phyloP scores from a whole-genome alignment of 1,140 invertebrate species.

The Brachionus manjavacas region DNA sequence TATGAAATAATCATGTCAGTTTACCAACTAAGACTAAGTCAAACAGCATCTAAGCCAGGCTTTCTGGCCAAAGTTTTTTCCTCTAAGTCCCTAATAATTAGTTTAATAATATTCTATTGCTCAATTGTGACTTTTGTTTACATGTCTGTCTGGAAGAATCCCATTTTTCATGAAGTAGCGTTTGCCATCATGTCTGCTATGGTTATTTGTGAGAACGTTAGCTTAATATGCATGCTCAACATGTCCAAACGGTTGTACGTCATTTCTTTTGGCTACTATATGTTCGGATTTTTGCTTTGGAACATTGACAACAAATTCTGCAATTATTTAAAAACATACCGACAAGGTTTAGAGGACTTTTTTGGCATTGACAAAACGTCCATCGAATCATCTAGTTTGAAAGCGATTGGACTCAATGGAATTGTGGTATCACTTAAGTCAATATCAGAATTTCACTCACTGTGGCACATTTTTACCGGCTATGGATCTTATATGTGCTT shows the following conservation, averaged over 20 bases:
- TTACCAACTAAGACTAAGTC: neutral
- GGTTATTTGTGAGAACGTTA: slow-evolving; percentile 18
- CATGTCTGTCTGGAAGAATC: slow-evolving; percentile 44
- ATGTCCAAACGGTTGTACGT: neutral
- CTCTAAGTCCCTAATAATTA: neutral
- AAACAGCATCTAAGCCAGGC: neutral
- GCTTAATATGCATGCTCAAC: neutral
- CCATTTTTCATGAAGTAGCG: slow-evolving; percentile 45
- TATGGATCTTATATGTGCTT: slow-evolving; percentile 48
- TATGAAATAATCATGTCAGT: slow-evolving; percentile 48
- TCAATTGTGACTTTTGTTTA: slow-evolving; percentile 42
- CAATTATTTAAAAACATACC: slow-evolving; percentile 50
- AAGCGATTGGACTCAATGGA: neutral
- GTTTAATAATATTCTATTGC: slow-evolving; percentile 43
- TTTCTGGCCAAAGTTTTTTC: neutral
- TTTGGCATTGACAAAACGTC: neutral
- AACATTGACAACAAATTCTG: slow-evolving; percentile 57
- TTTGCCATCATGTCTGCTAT: slow-evolving; percentile 43
- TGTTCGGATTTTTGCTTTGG: slow-evolving; percentile 55
- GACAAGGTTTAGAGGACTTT: slow-evolving; percentile 35
- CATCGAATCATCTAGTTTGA: neutral
- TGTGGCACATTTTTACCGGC: slow-evolving; percentile 52
- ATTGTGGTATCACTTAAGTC: neutral
- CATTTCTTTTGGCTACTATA: slow-evolving; percentile 49
- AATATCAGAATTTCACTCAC: slow-evolving; percentile 48